Percentiles rank a stretch among this genome's conserved stretches.
These are phyloP conservation scores for Perognathus longimembris DNA, from an alignment of 2,113 vertebrate species.

Conservation along the genomic window DNA sequence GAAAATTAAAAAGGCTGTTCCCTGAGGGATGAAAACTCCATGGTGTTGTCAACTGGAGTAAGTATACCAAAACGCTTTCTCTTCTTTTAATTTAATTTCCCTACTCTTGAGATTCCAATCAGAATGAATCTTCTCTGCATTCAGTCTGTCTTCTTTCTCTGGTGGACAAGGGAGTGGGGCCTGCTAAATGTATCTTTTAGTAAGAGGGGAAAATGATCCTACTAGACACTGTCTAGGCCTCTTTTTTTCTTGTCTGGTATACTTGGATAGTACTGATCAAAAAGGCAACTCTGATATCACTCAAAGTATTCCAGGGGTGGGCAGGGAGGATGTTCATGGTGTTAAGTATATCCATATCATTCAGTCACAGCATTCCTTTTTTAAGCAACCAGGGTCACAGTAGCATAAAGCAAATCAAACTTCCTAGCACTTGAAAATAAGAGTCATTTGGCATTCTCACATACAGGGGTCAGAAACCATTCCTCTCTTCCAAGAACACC, in stretches of 20 bases:
- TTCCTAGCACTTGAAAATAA: constrained; percentile 33
- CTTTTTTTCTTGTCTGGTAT: not conserved
- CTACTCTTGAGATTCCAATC: constrained; percentile 63
- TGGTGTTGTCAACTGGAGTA: not conserved
- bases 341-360: constrained; percentile 36
- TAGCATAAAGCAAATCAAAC: constrained; percentile 51
- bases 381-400: constrained; percentile 52
- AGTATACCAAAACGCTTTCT: constrained; percentile 1
- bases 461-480: constrained; percentile 57
- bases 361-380: constrained; percentile 33
- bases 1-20: constrained; percentile 1
- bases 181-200: constrained; percentile 57
- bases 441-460: constrained; percentile 29
- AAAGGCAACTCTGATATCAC: constrained; percentile 69
- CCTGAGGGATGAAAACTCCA: constrained; percentile 24
- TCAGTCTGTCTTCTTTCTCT: constrained; percentile 55
- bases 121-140: constrained; percentile 53
- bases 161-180: not conserved
- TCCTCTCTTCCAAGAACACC: not conserved
- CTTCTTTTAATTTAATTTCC: constrained; percentile 43
- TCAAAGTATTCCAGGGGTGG: constrained; percentile 47
- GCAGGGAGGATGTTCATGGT: constrained; percentile 11
- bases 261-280: constrained; percentile 45
- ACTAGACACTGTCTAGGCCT: constrained; percentile 33
- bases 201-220: not conserved